These are phyloP conservation scores for cat (Felis catus) DNA, from an alignment of 2,113 vertebrate genomes.

Conservation along the genomic window F.catus_Fca126_mat1.0 CM031412.1:165375501-165376000, in stretches of 20 bases:
- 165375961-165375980: not conserved
- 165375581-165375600: not conserved
- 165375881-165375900: not conserved
- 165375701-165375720: not conserved
- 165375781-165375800: rapidly evolving
- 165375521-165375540: not conserved
- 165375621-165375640: not conserved
- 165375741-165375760: rapidly evolving
- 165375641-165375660: not conserved
- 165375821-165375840: not conserved
- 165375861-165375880: not conserved
- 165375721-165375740: not conserved
- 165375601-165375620: not conserved
- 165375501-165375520: not conserved
- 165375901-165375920: not conserved
- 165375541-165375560: not conserved
- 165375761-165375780: not conserved
- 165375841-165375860: not conserved
- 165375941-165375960: not conserved
- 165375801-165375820: not conserved
- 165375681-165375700: not conserved
- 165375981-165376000: not conserved
- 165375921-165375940: not conserved
- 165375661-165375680: not conserved
- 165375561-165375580: not conserved